These are phyloP conservation scores for Odocoileus hemionus DNA, from an alignment of 2,113 vertebrate genomes.

Conservation along the genomic window DNA sequence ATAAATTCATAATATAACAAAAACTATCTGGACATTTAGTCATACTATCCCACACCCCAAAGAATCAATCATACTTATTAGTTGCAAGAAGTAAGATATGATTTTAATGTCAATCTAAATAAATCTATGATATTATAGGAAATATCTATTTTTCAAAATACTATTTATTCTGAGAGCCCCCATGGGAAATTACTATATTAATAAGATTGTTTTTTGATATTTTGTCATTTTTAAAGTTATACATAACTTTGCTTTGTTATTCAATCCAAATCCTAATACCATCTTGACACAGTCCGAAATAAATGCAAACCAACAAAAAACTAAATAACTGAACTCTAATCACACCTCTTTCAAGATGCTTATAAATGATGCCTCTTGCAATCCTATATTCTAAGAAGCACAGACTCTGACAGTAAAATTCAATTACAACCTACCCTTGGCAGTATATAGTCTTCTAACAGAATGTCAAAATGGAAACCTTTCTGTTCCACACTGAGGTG, in stretches of 20 bases:
- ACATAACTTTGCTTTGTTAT: not conserved
- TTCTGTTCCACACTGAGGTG: constrained; percentile 60
- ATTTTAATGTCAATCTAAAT: constrained; percentile 74
- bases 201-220: not conserved
- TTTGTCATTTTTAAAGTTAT: constrained; percentile 12
- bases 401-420: constrained; percentile 3
- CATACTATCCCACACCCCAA: constrained; percentile 72
- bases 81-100: constrained; percentile 70
- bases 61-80: constrained; percentile 76
- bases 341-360: not conserved
- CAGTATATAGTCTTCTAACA: constrained; percentile 19
- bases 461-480: constrained; percentile 55
- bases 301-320: not conserved
- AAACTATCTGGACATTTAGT: constrained; percentile 68
- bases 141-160: constrained; percentile 71
- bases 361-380: not conserved
- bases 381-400: not conserved
- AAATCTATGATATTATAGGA: constrained; percentile 74
- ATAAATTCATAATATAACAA: not conserved
- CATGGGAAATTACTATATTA: constrained; percentile 4
- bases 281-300: not conserved
- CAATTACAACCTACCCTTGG: constrained; percentile 5
- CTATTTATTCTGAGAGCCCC: constrained; percentile 33
- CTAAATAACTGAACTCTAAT: not conserved
- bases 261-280: not conserved